phyloP scores from a whole-genome alignment of 1,140 invertebrate genomes.

The Ostrea edulis region DNA sequence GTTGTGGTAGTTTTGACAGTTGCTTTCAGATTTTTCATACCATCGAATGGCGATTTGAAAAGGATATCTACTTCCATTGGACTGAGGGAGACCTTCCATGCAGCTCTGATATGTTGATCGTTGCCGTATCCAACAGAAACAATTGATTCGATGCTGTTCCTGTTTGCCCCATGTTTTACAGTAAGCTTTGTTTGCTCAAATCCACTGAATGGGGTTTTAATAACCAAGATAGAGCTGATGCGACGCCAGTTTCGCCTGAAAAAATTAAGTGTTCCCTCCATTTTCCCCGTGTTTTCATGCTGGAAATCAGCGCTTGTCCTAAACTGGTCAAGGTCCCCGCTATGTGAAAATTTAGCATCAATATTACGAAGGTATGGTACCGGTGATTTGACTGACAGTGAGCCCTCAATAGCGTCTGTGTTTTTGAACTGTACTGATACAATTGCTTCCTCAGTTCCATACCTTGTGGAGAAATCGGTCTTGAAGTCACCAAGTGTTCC shows the following conservation, averaged over 20 bases:
- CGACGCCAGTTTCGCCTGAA: slow-evolving; percentile 16
- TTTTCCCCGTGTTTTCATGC: slow-evolving; percentile 11
- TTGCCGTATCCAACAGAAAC: slow-evolving; percentile 25
- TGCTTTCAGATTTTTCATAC: neutral
- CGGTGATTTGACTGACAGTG: slow-evolving; percentile 39
- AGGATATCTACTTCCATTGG: slow-evolving; percentile 27
- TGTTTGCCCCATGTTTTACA: neutral
- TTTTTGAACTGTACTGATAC: slow-evolving; percentile 18
- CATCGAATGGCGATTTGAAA: slow-evolving; percentile 46
- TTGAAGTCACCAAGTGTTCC: neutral
- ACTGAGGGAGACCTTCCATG: slow-evolving; percentile 27
- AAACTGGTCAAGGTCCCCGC: slow-evolving; percentile 55
- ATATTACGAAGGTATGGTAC: slow-evolving; percentile 49
- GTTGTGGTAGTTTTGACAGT: slow-evolving; percentile 28
- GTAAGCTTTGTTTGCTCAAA: neutral
- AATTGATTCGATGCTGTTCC: neutral
- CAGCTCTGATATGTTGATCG: slow-evolving; percentile 39
- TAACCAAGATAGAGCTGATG: neutral
- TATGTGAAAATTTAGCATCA: slow-evolving; percentile 56
- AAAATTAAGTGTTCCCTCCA: slow-evolving; percentile 36
- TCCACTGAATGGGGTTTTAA: neutral
- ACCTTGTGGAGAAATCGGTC: neutral
- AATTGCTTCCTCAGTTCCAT: neutral
- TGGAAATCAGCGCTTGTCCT: slow-evolving; percentile 39
- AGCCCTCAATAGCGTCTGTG: neutral